Base-by-base conservation (phyloP, 2,888 invertebrate species). In the Scaptomyza flava region DNA sequence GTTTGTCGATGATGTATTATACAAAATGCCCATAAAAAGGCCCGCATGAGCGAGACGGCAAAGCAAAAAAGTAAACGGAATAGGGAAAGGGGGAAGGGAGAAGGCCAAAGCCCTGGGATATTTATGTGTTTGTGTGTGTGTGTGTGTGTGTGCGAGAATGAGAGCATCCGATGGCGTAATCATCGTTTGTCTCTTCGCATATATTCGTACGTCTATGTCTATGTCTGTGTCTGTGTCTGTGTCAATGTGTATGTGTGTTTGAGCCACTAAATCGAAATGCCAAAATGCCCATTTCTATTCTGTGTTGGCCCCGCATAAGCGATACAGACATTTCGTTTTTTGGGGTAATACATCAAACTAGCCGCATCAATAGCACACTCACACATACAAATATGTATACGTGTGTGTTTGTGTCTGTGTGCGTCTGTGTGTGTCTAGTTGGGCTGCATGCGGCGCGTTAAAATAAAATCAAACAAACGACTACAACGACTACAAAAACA, bases 1-100 rank as follows among this genome's bases (percentile, higher is more conserved):
- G 89, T 90, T 90, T 90, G 90, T 89, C 90, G 90, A 90, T 90
- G 90, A 90, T 90, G 90, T 90, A 90, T 90, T 90, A 88, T 90
- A 90, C 83, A 87, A 88, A 89, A 89, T 87, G 81, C 77, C 87
- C 87, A 87, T 89, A 88, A 88, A 89, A 87, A 85, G 84, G 89
- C 89, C 88, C 88, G 89, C 89, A 89, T 89, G 88, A 88, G 72
- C 72, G 89, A 89, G 89, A 90, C 72, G 68, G 79, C 69, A 63
- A 14, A 7, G 36, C 51, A 34, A 23, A 63, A 61, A 42, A 34
- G 42, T 27, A 31, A 14, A n/a, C 4, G 23, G 1, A 23, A 23
- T 4, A 23, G 31, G 38, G 63, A 41, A 36, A 41, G 41, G 41
- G 34, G 30, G 50, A 36, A 41, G 41, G 41, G 34, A 31, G 50